phyloP scores from a whole-genome alignment of 2,888 invertebrate genomes.

The Phymatocera aterrima region DNA sequence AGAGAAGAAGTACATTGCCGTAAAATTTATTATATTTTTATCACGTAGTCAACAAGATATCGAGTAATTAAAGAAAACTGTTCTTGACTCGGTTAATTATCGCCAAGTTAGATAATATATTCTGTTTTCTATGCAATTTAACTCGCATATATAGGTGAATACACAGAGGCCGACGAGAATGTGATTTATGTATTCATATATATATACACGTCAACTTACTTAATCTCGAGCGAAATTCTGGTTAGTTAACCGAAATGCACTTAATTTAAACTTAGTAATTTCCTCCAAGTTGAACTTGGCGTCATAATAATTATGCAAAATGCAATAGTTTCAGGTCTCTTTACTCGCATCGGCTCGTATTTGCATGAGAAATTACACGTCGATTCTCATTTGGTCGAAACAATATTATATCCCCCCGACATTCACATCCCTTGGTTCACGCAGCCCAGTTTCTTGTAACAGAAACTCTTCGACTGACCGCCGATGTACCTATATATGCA shows the following conservation, averaged over 20 bases:
- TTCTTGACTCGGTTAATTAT: too few species aligned
- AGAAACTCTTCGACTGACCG: slow-evolving; percentile 18
- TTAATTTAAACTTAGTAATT: slow-evolving; percentile 42
- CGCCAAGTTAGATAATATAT: neutral
- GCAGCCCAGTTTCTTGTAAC: neutral
- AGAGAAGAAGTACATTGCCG: neutral
- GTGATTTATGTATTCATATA: too few species aligned
- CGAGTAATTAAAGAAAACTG: too few species aligned
- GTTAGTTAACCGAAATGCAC: slow-evolving; percentile 40
- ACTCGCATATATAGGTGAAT: neutral
- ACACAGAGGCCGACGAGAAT: too few species aligned
- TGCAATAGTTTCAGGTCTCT: slow-evolving; percentile 36
- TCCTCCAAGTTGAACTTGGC: slow-evolving; percentile 3
- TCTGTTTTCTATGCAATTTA: neutral
- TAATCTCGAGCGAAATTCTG: neutral
- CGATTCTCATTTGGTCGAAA: slow-evolving; percentile 3
- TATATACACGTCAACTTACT: neutral
- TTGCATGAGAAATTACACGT: slow-evolving; percentile 29
- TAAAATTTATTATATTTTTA: too few species aligned
- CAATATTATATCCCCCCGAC: neutral
- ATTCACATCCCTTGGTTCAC: neutral
- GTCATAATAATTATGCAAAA: slow-evolving; percentile 44
- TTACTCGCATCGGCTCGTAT: neutral
- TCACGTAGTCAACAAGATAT: too few species aligned
- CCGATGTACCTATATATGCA: too few species aligned